Base-by-base conservation (phyloP, 2,888 invertebrate genomes). In the Pristionchus japonicus region DNA sequence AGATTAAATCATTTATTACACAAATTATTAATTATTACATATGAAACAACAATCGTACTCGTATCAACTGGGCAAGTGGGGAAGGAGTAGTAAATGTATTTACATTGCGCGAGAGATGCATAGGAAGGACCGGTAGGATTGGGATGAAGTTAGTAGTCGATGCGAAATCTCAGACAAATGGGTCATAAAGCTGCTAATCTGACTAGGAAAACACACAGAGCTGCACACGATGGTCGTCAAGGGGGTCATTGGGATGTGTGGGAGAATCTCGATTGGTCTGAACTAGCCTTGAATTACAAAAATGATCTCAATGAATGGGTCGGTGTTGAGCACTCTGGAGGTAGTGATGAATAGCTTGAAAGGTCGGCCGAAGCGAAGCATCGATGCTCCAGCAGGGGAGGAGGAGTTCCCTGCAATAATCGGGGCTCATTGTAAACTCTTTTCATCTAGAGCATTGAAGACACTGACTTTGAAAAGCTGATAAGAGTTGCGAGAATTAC, bases 311-410 rank as follows among this genome's bases (percentile, higher is more conserved):
- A 9, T 70, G 70, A 20, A 23, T 70, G 20, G 70, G 23, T n/a
- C 43, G 49, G 11, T 86, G 86, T 23, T 86, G 86, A 2, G 57
- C 67, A 34, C 47, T 70, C 49, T 86, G 86, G 6, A 86, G 86
- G 37, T 86, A 86, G 37, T 86, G 86, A 49, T 86, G 86, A 23
- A 86, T 86, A 23, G 70, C 67, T 34, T 90, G 90, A 85, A 93
- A 92, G 9, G 92, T 89, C 9, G 92, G 92, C 43, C 93, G 90
- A 13, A 88, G 82, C 15, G 47, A 77, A n/a, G 90, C 85, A 15
- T 91, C 90, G 40, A 88, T 74, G 82, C 88, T 89, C 92, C 91
- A 92, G 84, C 92, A 92, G 2, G 91, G 89, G 0, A 91, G 82
- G 9, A 92, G 80, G 64, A 92, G 89, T 43, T 92, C 91, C 31